Evolutionary conservation across 2,113 vertebrate species (phyloP).

Genomic region (Miniopterus natalensis): DNA sequence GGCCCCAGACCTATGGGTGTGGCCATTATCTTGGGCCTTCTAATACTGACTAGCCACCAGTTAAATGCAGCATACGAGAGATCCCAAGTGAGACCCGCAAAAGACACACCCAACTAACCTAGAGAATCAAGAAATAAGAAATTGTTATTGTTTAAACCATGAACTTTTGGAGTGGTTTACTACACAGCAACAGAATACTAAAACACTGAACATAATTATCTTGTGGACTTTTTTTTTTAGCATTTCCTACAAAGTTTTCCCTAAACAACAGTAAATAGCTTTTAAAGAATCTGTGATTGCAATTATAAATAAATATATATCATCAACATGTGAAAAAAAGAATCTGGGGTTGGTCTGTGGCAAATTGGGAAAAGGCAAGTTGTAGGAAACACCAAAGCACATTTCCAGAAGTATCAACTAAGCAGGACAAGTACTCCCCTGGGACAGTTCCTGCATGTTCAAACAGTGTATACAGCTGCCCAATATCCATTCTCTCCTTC

Average conservation of each 20-base stretch:
- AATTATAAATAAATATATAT: background rate
- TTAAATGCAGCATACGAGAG: background rate
- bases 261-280: background rate
- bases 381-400: background rate
- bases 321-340: background rate
- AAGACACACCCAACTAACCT: background rate
- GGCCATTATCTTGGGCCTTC: background rate
- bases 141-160: background rate
- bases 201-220: conserved; percentile 28
- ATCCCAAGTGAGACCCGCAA: background rate
- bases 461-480: background rate
- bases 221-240: background rate
- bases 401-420: conserved; percentile 1
- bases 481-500: background rate
- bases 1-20: background rate
- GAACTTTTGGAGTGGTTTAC: background rate
- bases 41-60: background rate
- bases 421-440: conserved; percentile 28
- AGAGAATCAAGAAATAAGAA: conserved; percentile 23
- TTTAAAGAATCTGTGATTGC: background rate
- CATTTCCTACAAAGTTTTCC: conserved; percentile 19
- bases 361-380: background rate
- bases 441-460: background rate
- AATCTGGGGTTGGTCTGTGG: background rate
- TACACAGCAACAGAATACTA: background rate